A percentile compares a stretch with the other conserved stretches of the same genome.
Conservation (phyloP, 2,888 invertebrate species). For the Sesamia inferens region DNA sequence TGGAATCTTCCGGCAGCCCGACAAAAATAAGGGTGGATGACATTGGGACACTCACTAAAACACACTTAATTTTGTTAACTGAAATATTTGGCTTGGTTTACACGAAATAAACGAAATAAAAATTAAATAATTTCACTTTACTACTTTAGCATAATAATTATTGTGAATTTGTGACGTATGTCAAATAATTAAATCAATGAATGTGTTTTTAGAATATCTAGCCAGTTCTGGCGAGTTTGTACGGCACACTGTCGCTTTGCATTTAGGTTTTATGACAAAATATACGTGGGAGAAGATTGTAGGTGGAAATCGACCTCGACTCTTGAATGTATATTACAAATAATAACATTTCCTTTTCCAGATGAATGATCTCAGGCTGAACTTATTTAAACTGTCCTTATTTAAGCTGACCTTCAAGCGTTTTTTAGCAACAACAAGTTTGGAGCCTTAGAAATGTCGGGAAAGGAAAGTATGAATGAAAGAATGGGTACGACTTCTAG, state of each 20-base stretch:
- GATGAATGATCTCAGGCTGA: constrained; percentile 57
- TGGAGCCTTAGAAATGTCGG: not conserved
- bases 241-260: constrained; percentile 76
- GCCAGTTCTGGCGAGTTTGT: constrained; percentile 78
- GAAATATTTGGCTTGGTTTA: constrained; percentile 65
- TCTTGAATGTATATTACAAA: constrained; percentile 65
- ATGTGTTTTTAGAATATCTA: constrained; percentile 62
- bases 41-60: constrained; percentile 82
- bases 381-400: constrained; percentile 45
- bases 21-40: constrained; percentile 91
- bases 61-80: constrained; percentile 63
- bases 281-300: constrained; percentile 80
- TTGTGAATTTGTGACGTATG: constrained; percentile 61
- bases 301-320: constrained; percentile 77
- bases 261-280: constrained; percentile 77
- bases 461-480: not conserved
- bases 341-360: constrained; percentile 73
- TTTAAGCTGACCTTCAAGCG: not conserved
- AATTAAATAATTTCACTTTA: constrained; percentile 51
- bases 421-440: not conserved
- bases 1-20: constrained; percentile 90
- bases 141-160: constrained; percentile 48
- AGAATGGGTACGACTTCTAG: not conserved
- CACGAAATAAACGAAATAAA: constrained; percentile 54
- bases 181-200: constrained; percentile 57